Conservation (phyloP, 2,113 vertebrate species). For the Myotis lucifugus region DNA sequence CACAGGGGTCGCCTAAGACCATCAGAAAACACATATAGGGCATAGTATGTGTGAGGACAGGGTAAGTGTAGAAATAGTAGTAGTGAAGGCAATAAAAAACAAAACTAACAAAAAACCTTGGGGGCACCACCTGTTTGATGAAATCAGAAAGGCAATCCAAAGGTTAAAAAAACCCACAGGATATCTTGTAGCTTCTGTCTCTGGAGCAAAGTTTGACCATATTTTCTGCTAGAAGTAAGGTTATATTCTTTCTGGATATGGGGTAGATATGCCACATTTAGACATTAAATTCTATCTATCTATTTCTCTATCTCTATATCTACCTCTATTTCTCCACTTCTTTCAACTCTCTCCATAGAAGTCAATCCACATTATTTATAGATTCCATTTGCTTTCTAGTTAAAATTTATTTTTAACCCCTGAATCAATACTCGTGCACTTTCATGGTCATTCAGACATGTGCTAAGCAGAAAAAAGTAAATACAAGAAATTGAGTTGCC, state of each 20-base stretch:
- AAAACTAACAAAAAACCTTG: neutral
- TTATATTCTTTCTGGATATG: neutral
- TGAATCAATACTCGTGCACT: neutral
- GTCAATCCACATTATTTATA: neutral
- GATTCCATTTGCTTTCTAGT: neutral
- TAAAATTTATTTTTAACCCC: neutral
- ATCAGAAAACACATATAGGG: neutral
- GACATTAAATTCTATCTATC: neutral
- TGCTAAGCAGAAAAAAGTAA: neutral
- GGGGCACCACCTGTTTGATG: neutral
- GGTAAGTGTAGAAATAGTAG: accelerated
- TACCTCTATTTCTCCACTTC: neutral
- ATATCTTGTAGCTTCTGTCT: neutral
- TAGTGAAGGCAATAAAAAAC: neutral
- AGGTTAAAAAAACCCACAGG: neutral
- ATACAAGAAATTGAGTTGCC: neutral
- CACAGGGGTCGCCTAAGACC: too few relatives aligned
- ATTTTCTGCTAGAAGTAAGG: neutral
- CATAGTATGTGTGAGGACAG: neutral
- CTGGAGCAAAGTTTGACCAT: neutral
- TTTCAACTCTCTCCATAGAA: neutral
- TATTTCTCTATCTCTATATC: neutral
- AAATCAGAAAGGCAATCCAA: neutral
- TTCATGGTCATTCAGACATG: neutral
- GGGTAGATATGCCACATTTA: neutral